Percentiles rank a stretch among this genome's conserved stretches.
Evolutionary conservation across 2,888 invertebrate genomes (phyloP).

Genomic region (Hemithea aestivaria): DNA sequence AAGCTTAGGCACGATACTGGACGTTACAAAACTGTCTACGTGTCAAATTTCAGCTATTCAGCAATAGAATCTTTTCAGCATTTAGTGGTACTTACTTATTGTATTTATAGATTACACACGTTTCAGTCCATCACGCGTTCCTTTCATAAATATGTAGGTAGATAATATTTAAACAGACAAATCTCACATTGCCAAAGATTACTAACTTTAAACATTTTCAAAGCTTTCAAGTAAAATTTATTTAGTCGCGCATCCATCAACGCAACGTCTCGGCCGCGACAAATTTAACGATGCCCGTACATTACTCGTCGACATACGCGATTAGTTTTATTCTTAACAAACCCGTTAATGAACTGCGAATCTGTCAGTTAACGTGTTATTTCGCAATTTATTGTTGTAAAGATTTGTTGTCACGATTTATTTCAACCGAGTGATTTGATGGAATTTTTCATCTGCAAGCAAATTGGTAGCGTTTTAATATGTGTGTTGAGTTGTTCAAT

Average conservation of each 20-base stretch:
- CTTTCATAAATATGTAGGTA: too few species aligned
- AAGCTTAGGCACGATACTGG: too few species aligned
- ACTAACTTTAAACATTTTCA: not conserved
- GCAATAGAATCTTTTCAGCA: too few species aligned
- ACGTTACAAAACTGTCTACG: too few species aligned
- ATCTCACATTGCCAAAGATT: too few species aligned
- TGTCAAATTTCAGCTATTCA: too few species aligned
- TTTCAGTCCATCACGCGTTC: too few species aligned
- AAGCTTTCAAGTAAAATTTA: constrained; percentile 53
- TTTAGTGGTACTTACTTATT: too few species aligned
- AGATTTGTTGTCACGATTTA: constrained; percentile 31
- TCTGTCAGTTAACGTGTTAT: constrained; percentile 60
- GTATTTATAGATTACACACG: too few species aligned
- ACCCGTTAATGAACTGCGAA: constrained; percentile 66
- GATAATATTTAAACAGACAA: too few species aligned
- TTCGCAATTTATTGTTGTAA: constrained; percentile 52
- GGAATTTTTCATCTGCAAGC: too few species aligned
- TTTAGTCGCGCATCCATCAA: constrained; percentile 65
- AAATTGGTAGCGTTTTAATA: constrained; percentile 13
- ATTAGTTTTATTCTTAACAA: constrained; percentile 36
- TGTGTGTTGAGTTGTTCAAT: too few species aligned
- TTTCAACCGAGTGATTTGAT: constrained; percentile 32
- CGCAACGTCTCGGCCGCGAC: constrained; percentile 53
- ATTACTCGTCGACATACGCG: constrained; percentile 34
- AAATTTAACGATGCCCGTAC: constrained; percentile 71